These are phyloP conservation scores for Danio kyathit DNA, from an alignment of 2,797 vertebrate species.

Conservation along the genomic window DNA sequence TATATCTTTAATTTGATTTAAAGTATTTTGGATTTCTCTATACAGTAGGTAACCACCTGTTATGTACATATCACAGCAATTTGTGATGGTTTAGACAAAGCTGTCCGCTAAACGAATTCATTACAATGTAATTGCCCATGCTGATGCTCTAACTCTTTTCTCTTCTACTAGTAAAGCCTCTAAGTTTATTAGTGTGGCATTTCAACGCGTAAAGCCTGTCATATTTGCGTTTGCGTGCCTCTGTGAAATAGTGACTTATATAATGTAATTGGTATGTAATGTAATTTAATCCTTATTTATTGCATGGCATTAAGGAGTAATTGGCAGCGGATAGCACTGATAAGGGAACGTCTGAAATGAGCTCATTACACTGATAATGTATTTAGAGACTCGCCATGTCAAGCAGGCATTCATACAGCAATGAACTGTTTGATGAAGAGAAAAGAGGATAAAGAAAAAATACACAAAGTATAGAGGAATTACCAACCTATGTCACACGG, in stretches of 20 bases:
- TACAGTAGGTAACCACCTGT: background rate
- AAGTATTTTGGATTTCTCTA: background rate
- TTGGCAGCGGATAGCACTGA: slow-evolving; percentile 24
- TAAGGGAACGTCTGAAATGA: slow-evolving; percentile 5
- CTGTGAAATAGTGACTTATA: slow-evolving; percentile 1
- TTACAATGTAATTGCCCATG: background rate
- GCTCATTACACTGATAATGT: slow-evolving; percentile 20
- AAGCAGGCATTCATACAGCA: background rate
- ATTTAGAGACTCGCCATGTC: slow-evolving; percentile 5
- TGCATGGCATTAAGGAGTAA: slow-evolving; percentile 34
- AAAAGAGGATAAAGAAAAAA: background rate
- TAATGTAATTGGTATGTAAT: slow-evolving; percentile 25
- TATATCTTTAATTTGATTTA: background rate
- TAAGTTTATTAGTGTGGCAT: slow-evolving; percentile 28
- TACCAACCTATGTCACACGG: too few species aligned
- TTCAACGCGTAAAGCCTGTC: slow-evolving; percentile 6
- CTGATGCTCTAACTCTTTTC: background rate
- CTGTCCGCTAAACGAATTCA: background rate
- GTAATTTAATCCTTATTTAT: slow-evolving; percentile 30
- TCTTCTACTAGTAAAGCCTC: background rate
- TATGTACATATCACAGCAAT: background rate
- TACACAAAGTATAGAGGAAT: too few species aligned
- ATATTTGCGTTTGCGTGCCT: background rate
- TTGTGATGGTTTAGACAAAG: background rate
- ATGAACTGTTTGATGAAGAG: background rate